A percentile compares a stretch with the other conserved stretches of the same genome.
phyloP scores from a whole-genome alignment of 2,888 invertebrate genomes.

The Parthenolecanium corni region DNA sequence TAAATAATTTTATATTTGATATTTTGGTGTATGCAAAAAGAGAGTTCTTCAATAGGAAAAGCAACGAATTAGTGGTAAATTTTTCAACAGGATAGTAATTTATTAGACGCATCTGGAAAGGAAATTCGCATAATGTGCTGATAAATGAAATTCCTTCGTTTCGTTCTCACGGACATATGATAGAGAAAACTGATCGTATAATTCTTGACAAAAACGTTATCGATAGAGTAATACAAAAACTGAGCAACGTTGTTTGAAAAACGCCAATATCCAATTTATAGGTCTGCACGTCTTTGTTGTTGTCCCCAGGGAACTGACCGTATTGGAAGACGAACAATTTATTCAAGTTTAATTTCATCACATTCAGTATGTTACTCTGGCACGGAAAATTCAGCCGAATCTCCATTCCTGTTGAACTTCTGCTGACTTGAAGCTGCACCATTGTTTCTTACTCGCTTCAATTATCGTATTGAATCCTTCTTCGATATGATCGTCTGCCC shows the following conservation, averaged over 20 bases:
- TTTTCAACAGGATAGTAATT: no score
- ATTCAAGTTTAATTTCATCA: conserved; percentile 1
- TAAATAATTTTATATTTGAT: no score
- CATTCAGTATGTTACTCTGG: not conserved
- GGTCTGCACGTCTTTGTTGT: not conserved
- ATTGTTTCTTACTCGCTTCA: not conserved
- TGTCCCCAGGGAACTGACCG: not conserved
- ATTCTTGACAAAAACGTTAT: not conserved
- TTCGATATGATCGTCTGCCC: not conserved
- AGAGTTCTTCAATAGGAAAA: no score
- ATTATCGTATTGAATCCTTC: conserved; percentile 3
- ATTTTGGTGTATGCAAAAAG: no score
- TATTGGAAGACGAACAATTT: conserved; percentile 1
- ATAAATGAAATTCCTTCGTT: no score
- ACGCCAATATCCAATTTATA: conserved; percentile 2
- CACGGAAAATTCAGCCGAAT: not conserved
- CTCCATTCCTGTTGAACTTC: conserved; percentile 1
- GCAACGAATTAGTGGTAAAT: no score
- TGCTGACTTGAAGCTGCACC: not conserved
- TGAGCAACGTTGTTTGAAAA: not conserved
- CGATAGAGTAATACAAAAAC: not conserved
- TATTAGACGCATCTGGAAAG: no score
- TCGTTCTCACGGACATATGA: no score
- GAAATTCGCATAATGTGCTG: no score
- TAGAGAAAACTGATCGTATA: not conserved